These are phyloP conservation scores for Phyllostomus discolor DNA, from an alignment of 2,113 vertebrate species.

Conservation along the genomic window DNA sequence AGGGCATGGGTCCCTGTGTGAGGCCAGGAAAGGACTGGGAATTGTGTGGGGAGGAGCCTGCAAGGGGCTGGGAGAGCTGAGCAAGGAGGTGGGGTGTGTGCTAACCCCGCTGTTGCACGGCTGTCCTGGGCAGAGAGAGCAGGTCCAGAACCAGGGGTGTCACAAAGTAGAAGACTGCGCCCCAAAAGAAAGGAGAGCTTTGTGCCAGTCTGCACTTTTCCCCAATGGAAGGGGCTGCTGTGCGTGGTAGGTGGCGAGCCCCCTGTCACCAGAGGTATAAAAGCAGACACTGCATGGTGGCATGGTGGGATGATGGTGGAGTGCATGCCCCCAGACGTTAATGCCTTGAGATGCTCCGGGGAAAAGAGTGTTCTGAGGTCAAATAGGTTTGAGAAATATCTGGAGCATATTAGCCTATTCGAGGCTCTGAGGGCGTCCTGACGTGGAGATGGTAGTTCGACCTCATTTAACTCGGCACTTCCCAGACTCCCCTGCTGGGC, in stretches of 20 bases:
- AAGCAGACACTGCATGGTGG: background rate
- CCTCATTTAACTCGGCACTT: background rate
- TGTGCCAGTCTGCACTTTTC: background rate
- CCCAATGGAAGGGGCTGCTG: background rate
- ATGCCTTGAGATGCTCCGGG: background rate
- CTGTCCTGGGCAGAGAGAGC: background rate
- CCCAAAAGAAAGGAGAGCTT: background rate
- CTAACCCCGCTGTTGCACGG: background rate
- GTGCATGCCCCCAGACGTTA: background rate
- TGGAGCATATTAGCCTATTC: fast-evolving
- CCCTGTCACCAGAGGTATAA: background rate
- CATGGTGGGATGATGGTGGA: background rate
- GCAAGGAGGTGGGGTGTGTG: background rate
- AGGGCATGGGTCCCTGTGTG: background rate
- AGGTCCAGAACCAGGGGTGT: background rate
- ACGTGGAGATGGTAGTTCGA: background rate
- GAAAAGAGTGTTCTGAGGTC: background rate
- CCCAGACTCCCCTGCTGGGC: background rate
- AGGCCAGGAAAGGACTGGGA: background rate
- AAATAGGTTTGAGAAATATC: background rate
- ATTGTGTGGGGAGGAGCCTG: background rate
- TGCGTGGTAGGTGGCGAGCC: background rate
- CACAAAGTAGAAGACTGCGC: background rate
- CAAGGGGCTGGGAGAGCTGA: background rate
- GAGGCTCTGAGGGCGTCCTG: background rate